These are phyloP conservation scores for Agrotis puta DNA, from an alignment of 2,888 invertebrate genomes.

Conservation along the genomic window DNA sequence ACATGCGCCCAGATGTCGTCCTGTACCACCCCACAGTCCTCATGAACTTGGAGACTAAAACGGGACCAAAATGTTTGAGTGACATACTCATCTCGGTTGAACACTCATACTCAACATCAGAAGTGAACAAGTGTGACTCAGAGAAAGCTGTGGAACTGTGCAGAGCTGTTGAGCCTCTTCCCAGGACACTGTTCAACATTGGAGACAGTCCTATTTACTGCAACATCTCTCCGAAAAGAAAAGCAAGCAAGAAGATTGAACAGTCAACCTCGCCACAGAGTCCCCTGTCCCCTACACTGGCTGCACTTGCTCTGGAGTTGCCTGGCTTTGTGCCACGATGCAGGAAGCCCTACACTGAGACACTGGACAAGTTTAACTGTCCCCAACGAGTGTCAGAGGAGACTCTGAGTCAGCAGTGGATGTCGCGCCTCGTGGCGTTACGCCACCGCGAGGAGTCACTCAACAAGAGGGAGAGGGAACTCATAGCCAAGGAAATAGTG, in stretches of 20 bases:
- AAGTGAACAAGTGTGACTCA: conserved; percentile 86
- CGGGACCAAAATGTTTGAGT: conserved; percentile 70
- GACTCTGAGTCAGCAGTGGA: conserved; percentile 90
- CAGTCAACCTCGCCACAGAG: conserved; percentile 66
- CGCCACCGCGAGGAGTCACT: conserved; percentile 89
- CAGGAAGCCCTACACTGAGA: conserved; percentile 78
- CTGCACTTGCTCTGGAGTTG: conserved; percentile 86
- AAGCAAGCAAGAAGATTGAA: conserved; percentile 63
- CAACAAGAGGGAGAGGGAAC: conserved; percentile 87
- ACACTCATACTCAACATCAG: conserved; percentile 68
- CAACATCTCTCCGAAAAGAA: conserved; percentile 78
- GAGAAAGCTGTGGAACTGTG: conserved; percentile 84
- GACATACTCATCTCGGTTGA: conserved; percentile 77
- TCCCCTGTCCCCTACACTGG: conserved; percentile 85
- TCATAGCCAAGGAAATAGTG: conserved; percentile 85
- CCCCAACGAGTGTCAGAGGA: conserved; percentile 90
- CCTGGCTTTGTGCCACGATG: conserved; percentile 87
- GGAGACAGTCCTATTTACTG: conserved; percentile 83
- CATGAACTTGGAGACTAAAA: conserved; percentile 79
- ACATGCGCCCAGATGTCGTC: conserved; percentile 83
- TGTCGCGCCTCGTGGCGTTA: conserved; percentile 89
- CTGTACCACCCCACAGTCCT: conserved; percentile 88
- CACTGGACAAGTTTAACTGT: conserved; percentile 74
- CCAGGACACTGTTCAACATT: conserved; percentile 75
- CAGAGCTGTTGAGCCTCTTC: conserved; percentile 78